Conservation (phyloP, 2,113 vertebrate genomes). For the Arothron firmamentum region DNA sequence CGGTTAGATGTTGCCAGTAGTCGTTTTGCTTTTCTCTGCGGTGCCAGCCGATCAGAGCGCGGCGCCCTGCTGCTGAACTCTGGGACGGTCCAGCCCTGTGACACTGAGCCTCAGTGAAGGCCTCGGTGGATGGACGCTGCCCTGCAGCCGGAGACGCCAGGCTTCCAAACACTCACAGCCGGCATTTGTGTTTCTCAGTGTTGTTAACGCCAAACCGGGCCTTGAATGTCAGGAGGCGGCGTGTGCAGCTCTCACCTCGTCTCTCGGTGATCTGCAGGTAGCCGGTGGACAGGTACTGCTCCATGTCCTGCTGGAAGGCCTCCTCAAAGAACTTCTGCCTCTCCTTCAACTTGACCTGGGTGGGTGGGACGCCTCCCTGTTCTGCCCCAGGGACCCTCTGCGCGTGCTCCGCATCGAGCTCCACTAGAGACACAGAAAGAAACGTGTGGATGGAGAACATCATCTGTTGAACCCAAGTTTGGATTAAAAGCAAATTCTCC, state of each 20-base stretch:
- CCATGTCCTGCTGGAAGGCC: constrained; percentile 98
- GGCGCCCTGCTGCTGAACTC: constrained; percentile 12
- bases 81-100: constrained; percentile 22
- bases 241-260: constrained; percentile 78
- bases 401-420: constrained; percentile 84
- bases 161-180: too few species aligned
- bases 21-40: too few species aligned
- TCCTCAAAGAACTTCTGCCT: constrained; percentile 97
- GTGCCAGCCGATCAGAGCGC: constrained; percentile 24
- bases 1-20: too few species aligned
- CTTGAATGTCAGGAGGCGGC: too few species aligned
- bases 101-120: constrained; percentile 28
- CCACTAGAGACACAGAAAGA: constrained; percentile 72
- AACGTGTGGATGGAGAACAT: background rate
- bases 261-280: constrained; percentile 93
- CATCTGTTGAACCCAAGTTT: background rate
- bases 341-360: constrained; percentile 88
- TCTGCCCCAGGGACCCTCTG: constrained; percentile 86
- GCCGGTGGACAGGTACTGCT: constrained; percentile 93
- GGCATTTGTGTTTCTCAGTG: too few species aligned
- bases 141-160: too few species aligned
- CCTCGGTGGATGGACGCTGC: background rate
- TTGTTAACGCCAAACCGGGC: too few species aligned
- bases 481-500: too few species aligned
- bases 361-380: constrained; percentile 72